Evolutionary conservation across 2,888 invertebrate genomes (phyloP).

Genomic region (Vanessa cardui): DNA sequence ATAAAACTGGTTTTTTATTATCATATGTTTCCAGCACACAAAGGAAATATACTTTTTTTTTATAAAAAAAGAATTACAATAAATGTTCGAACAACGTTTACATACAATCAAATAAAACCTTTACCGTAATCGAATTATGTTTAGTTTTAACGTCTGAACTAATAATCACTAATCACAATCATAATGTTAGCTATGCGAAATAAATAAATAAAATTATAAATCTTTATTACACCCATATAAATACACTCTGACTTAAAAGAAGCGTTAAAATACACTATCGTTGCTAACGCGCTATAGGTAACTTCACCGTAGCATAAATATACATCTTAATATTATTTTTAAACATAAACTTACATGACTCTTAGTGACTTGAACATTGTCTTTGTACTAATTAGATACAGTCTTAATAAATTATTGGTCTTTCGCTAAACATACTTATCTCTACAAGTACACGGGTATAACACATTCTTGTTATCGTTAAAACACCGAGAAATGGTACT

Average conservation of each 20-base stretch:
- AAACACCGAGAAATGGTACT: slow-evolving; percentile 19
- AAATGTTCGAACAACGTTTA: slow-evolving; percentile 23
- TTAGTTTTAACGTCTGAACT: neutral
- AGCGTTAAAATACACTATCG: slow-evolving; percentile 37
- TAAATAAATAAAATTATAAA: slow-evolving; percentile 65
- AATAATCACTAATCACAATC: slow-evolving; percentile 9
- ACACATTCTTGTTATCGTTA: slow-evolving; percentile 16
- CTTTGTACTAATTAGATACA: slow-evolving; percentile 77
- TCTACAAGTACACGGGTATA: slow-evolving; percentile 14
- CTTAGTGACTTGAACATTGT: slow-evolving; percentile 40
- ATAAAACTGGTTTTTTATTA: slow-evolving; percentile 44
- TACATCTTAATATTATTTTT: slow-evolving; percentile 48
- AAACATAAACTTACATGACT: slow-evolving; percentile 19
- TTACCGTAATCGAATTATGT: neutral
- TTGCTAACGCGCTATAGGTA: slow-evolving; percentile 62
- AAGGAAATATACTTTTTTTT: slow-evolving; percentile 36
- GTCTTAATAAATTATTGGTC: slow-evolving; percentile 77
- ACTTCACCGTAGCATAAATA: slow-evolving; percentile 67
- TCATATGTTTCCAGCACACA: slow-evolving; percentile 55
- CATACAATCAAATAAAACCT: neutral
- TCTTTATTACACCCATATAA: slow-evolving; percentile 59
- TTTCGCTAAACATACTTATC: slow-evolving; percentile 43
- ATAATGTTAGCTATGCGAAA: slow-evolving; percentile 31
- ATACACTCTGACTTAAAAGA: slow-evolving; percentile 62
- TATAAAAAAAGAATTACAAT: slow-evolving; percentile 42